These are phyloP conservation scores for Aptenodytes patagonicus DNA, from an alignment of 2,113 vertebrate species.

Conservation along the genomic window DNA sequence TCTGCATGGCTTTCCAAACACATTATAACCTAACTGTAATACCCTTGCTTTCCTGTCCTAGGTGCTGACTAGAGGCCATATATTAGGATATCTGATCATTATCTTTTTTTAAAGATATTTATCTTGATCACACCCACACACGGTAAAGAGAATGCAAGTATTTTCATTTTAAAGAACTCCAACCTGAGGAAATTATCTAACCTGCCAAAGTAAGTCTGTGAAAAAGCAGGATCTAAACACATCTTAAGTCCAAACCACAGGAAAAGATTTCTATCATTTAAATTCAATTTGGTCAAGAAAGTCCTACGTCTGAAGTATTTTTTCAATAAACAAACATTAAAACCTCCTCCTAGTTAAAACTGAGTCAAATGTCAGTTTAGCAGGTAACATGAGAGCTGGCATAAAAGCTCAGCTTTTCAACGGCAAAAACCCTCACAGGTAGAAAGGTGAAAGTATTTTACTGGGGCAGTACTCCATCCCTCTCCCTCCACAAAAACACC, in stretches of 20 bases:
- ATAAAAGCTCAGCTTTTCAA: neutral
- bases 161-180: neutral
- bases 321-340: neutral
- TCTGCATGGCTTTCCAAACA: neutral
- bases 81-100: neutral
- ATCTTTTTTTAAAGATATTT: neutral
- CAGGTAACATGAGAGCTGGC: neutral
- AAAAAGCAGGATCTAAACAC: neutral
- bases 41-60: neutral
- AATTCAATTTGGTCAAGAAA: neutral
- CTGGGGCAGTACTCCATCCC: neutral
- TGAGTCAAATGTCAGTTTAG: neutral
- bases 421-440: fast-evolving
- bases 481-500: neutral
- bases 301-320: fast-evolving
- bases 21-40: neutral
- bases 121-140: neutral
- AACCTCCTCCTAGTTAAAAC: neutral
- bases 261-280: neutral
- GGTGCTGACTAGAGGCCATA: neutral
- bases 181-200: neutral
- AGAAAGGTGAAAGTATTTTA: neutral
- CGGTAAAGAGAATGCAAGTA: neutral
- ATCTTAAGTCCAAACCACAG: neutral
- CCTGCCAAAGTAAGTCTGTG: neutral